Base-by-base conservation (phyloP, 2,888 invertebrate species). In the Luperina testacea region DNA sequence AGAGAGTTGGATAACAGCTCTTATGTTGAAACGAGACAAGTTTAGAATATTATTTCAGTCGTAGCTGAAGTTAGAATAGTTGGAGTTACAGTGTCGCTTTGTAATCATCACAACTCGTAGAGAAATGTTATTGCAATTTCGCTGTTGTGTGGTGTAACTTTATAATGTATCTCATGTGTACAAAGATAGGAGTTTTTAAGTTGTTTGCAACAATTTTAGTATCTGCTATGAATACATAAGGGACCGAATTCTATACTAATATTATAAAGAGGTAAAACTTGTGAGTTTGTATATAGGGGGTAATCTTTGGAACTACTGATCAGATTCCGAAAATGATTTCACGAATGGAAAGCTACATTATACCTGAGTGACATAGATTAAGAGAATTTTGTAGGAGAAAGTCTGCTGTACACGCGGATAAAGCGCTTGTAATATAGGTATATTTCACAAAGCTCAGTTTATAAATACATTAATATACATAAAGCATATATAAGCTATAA, bases 31-130 rank as follows among this genome's bases (percentile, higher is more conserved):
- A 78, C 63, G 57, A 78, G 77, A 87, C 83, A 73, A 86, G 79
- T 80, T 87, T 79, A 82, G 77, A 78, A 79, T 87, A 85, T 81
- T 79, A 83, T 87, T 83, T 79, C 48, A 72, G 67, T 77, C 42
- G 64, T 78, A 57, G 48, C 51, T 84, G 38, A 84, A 84, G 75
- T 86, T 87, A 20, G 73, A 71, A 70, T 87, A 70, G 80, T 79
- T 78, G 45, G 48, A 87, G 76, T 63, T 59, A 74, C 59, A 72
- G 48, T 57, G 79, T 78, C 78, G 72, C 80, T 87, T 87, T 87
- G 75, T 79, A 74, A 81, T 79, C 71, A 77, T 85, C 70, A 61
- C 68, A 75, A 64, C 38, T 82, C 17, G 83, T 75, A 42, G 69
- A 69, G 72, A 77, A 70, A 75, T 85, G 80, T 83, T 80, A 85